Evolutionary conservation across 2,797 vertebrate genomes (phyloP), one percentile per base, ranked within the genome.

Genomic region (Choloepus didactylus): DNA sequence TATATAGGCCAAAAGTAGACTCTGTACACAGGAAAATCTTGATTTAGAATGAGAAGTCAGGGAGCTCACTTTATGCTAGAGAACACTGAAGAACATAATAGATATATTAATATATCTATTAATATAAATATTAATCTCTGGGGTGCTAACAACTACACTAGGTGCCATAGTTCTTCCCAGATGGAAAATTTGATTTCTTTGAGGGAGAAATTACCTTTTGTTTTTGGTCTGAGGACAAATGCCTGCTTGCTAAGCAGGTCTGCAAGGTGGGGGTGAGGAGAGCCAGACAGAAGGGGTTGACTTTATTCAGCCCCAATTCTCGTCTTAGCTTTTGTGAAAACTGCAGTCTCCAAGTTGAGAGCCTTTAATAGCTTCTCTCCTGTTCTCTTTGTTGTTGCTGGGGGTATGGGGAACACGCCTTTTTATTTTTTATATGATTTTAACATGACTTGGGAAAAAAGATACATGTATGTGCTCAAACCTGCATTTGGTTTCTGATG

Each of bases 391-490:
- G 21, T 23, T 59, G 35, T 51, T 70, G 41, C 25, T 79, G n/a
- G 70, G 15, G 31, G 12, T 75, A 27, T 29, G 27, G 6, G 16
- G 27, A 31, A 35, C 29, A 69, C 25, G 29, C 4, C 10, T 77
- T 81, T 86, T 66, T 64, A 72, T 64, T 62, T 79, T 83, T 83
- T 73, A 56, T 23, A 4, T 46, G 49, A n/a, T 92, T 79, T 97
- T 89, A 87, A 80, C 88, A 77, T 21, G 1, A 35, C 49, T 94
- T 56, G 31, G 14, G 79, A 67, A 19, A 38, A 87, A 60, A 70
- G 6, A 31, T n/a, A 77, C 60, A 10, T 60, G 15, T 9, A 51
- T 87, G 44, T 73, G 75, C 3, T 88, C 44, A 59, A 27, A 75
- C 73, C 67, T 9, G 8, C 60, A 29, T 56, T 69, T 70, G 69